Evolutionary conservation across 2,888 invertebrate genomes (phyloP), one percentile per base, ranked within the genome.

Genomic region (Diadromus collaris): DNA sequence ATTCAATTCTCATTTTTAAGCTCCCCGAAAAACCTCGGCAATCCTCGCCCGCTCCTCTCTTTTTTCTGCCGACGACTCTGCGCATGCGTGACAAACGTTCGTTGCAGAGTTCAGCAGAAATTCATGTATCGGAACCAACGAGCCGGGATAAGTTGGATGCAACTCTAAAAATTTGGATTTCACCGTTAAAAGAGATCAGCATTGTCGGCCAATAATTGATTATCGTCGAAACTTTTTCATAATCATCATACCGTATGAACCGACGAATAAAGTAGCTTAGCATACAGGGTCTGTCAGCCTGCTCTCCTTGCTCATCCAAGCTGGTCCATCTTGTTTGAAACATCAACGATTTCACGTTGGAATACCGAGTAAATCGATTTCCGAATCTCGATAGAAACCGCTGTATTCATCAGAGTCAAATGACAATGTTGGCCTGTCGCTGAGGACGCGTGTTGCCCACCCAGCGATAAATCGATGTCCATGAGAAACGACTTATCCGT

Each of bases 1-100:
- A 76, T 76, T 76, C 76, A 79, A 76, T 79, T 76, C 79, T 68
- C 71, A 76, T 76, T 72, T 79, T 79, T 79, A 75, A 79, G 68
- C 71, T 68, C 63, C 67, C 68, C 68, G 72, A 70, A 78, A 71
- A 76, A 71, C 56, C 48, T 58, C 58, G 44, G 63, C 29, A 76
- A 76, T 63, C 76, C 79, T 67, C 72, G 68, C 61, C 76, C 63
- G 54, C 71, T 65, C 71, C 24, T 44, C 46, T 70, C 58, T 41
- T 60, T 60, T 54, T 48, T 38, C 10, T 13, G 48, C 48, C 70
- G 41, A n/a, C 6, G 48, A 34, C 19, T 60, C 9, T 70, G 9
- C 38, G 29, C 24, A 34, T 21, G 27, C n/a, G 71, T 61, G 48
- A 38, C 34, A 71, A 61, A 21, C 48, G 21, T 60, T 41, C 24